These are phyloP conservation scores for Tarsius wallacei DNA, from an alignment of 2,797 vertebrate genomes.

Conservation along the genomic window DNA sequence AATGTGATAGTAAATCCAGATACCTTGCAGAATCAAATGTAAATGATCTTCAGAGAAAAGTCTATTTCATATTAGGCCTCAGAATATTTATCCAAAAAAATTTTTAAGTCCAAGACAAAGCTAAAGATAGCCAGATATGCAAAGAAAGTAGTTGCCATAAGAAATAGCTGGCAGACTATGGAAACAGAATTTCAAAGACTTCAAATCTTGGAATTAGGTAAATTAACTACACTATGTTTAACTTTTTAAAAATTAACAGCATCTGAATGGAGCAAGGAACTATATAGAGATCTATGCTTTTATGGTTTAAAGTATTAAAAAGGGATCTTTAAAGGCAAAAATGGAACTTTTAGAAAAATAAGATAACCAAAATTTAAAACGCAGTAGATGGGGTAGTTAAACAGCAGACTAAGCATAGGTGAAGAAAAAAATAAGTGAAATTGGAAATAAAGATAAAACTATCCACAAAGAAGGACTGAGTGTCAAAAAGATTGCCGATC, in stretches of 20 bases:
- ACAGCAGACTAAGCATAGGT: neutral
- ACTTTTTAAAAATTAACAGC: neutral
- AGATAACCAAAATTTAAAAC: neutral
- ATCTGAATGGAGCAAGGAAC: neutral
- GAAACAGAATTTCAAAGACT: neutral
- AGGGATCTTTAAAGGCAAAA: neutral
- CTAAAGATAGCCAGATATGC: neutral
- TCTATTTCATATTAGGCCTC: neutral
- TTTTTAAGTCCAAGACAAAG: neutral
- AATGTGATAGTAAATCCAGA: neutral
- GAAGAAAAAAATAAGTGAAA: neutral
- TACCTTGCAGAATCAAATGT: neutral
- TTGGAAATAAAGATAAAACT: neutral
- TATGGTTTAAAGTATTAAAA: neutral
- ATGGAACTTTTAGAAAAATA: neutral
- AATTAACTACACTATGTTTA: neutral
- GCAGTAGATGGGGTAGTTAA: neutral
- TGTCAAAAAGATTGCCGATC: neutral
- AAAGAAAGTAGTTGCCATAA: neutral
- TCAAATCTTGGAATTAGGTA: neutral
- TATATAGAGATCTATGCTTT: neutral
- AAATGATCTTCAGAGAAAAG: neutral
- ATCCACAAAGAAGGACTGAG: neutral
- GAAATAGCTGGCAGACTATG: neutral
- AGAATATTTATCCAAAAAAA: neutral